These are phyloP conservation scores for Callipepla californica DNA, from an alignment of 2,113 vertebrate genomes.

Conservation along the genomic window DNA sequence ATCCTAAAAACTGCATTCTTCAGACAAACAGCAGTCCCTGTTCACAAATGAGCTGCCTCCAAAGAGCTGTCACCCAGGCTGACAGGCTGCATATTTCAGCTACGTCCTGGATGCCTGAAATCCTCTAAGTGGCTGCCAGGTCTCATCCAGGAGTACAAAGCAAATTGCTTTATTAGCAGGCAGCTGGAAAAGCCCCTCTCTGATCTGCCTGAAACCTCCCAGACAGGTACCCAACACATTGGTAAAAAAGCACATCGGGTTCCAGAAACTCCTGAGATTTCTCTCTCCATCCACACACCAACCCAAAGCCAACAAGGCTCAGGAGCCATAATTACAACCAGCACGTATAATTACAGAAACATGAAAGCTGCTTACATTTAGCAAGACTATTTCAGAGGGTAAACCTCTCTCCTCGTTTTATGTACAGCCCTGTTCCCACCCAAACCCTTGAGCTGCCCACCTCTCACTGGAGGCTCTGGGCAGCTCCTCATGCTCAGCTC, in stretches of 20 bases:
- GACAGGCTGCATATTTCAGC: background rate
- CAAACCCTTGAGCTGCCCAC: background rate
- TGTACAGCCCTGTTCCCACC: fast-evolving
- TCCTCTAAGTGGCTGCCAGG: background rate
- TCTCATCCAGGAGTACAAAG: background rate
- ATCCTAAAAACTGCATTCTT: background rate
- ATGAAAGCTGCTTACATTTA: fast-evolving
- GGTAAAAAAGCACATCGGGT: background rate
- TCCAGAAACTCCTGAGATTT: background rate
- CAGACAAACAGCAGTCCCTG: background rate
- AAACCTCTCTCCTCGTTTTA: fast-evolving
- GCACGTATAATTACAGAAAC: fast-evolving
- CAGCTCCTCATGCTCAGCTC: no score
- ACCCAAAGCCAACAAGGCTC: background rate
- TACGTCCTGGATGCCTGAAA: background rate
- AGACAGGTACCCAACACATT: background rate
- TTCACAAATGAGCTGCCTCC: background rate
- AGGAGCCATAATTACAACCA: background rate
- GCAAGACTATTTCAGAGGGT: no score
- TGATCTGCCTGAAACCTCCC: background rate
- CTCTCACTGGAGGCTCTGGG: no score
- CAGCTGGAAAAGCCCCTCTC: background rate
- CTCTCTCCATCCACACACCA: background rate
- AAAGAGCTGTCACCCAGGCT: background rate
- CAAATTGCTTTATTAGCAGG: background rate